Conservation (phyloP, 2,888 invertebrate species). For the Spisula solida region DNA sequence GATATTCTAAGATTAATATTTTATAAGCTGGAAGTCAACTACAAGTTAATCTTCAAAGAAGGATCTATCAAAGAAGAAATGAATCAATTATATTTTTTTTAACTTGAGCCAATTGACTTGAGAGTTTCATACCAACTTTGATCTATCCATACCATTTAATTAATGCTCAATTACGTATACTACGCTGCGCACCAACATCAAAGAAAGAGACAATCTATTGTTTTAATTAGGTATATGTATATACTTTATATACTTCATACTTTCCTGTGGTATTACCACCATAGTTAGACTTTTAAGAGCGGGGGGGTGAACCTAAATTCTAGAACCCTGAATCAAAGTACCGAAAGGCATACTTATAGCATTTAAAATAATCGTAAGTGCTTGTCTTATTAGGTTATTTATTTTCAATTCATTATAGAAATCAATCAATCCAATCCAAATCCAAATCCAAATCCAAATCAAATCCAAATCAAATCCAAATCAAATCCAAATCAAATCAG, state of each 20-base stretch:
- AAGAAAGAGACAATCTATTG: constrained; percentile 25
- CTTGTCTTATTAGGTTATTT: too few species aligned
- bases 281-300: not conserved
- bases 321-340: not conserved
- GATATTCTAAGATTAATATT: constrained; percentile 19
- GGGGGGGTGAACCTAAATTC: not conserved
- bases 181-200: constrained; percentile 15
- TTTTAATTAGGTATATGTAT: constrained; percentile 5
- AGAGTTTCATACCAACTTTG: constrained; percentile 41
- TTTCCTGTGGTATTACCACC: not conserved
- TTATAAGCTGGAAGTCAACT: not conserved
- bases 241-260: not conserved
- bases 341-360: not conserved
- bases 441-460: too few species aligned
- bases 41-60: constrained; percentile 30
- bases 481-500: too few species aligned
- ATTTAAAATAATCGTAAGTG: too few species aligned
- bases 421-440: too few species aligned
- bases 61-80: constrained; percentile 29
- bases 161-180: constrained; percentile 34
- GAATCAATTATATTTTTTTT: constrained; percentile 34
- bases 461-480: too few species aligned
- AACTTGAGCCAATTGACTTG: not conserved
- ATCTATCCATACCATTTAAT: constrained; percentile 49
- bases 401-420: too few species aligned